Base-by-base conservation (phyloP, 1,140 invertebrate species). In the Drosophila tristis region DNA sequence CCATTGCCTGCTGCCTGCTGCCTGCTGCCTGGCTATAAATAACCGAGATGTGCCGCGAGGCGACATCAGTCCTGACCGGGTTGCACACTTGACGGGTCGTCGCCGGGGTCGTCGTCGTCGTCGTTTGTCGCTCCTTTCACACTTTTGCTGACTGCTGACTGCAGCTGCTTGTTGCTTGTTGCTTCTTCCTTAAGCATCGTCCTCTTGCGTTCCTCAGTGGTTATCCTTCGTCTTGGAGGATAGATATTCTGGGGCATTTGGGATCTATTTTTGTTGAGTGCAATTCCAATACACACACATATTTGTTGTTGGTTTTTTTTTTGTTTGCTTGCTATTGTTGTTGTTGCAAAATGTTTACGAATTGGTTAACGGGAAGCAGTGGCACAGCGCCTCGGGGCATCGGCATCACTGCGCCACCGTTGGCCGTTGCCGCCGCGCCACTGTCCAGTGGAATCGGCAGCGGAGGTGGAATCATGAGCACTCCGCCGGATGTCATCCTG, bases 401-500 rank as follows among this genome's bases (percentile, higher is more conserved):
- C 25, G 35, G 47, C 49, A 60, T 11, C 60, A 54, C 13, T 53
- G 49, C 9, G 7, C 20, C 67, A 13, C 51, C 79, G 11, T 61
- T 78, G 6, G 29, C 54, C 6, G n/a, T 15, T 44, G 2, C 42
- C 31, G n/a, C 31, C 7, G 45, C 43, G 70, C 67, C 39, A 47
- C 35, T 29, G 6, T 42, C 54, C 4, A 16, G 43, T 29, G 43
- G 16, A 13, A 53, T 70, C 2, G 71, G 90, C 53, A 86, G 48
- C 29, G 43, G 16, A n/a, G 59, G 73, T 1, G 71, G 90, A 51
- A 86, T 76, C 5, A 72, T 92, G 56, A 78, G 85, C 81, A 78
- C 93, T 76, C 90, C 94, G 75, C 95, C 95, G 6, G 94, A 96
- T 78, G 94, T 95, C 0, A 91, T 95, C 16, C 91, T 96, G 0